Evolutionary conservation across 64 coral and sea anemone species (phyloP).

Genomic region (Montipora efflorescens): DNA sequence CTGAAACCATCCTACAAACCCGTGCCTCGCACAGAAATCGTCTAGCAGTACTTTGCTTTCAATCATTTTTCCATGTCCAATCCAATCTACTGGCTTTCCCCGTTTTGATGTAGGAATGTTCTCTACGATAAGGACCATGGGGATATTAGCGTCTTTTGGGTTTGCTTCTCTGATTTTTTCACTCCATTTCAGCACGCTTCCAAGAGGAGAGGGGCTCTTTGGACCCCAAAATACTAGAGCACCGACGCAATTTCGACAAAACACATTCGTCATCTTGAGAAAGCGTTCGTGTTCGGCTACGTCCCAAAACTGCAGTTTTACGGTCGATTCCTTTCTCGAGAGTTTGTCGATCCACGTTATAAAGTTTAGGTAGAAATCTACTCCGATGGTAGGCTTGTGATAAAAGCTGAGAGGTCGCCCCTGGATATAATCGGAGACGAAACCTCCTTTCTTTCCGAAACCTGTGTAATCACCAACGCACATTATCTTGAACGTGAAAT

Average conservation of each 20-base stretch:
- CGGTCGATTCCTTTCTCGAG: conserved; percentile 59
- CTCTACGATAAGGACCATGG: conserved; percentile 91
- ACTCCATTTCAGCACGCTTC: conserved; percentile 88
- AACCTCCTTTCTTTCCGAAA: conserved; percentile 95
- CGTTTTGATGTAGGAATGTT: conserved; percentile 92
- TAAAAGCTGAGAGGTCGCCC: conserved; percentile 88
- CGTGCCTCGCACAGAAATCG: conserved; percentile 82
- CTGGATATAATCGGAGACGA: conserved; percentile 89
- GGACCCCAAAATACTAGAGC: conserved; percentile 95
- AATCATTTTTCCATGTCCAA: conserved; percentile 82
- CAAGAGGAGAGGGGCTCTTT: conserved; percentile 89
- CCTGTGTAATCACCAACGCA: conserved; percentile 94
- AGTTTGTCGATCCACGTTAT: conserved; percentile 70
- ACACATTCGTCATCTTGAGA: conserved; percentile 92
- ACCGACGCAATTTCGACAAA: conserved; percentile 83
- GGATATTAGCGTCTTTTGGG: conserved; percentile 60
- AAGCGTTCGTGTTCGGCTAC: conserved; percentile 92
- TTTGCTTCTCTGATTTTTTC: conserved; percentile 94
- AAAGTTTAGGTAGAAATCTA: conserved; percentile 94
- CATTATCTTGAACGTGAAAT: conserved; percentile 96
- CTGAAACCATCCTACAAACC: conserved; percentile 89
- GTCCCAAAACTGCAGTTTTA: conserved; percentile 96
- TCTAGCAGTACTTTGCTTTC: conserved; percentile 75
- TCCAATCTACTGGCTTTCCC: conserved; percentile 83
- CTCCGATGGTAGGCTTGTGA: conserved; percentile 92